Evolutionary conservation across 1,140 invertebrate species (phyloP).

Genomic region (Armadillidium nasatum): DNA sequence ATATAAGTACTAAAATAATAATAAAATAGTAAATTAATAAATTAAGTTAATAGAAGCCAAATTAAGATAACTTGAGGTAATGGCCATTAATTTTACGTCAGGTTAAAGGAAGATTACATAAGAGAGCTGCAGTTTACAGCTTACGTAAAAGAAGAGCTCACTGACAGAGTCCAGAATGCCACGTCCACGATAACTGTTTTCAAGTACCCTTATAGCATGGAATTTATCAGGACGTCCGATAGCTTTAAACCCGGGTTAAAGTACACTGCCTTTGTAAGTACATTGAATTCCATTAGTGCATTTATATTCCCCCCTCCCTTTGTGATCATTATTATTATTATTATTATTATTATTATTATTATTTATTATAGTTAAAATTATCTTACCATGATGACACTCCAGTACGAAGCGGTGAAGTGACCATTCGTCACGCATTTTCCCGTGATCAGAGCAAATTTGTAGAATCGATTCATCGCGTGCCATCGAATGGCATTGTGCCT

Average conservation of each 20-base stretch:
- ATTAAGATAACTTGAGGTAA: no score
- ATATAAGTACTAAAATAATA: no score
- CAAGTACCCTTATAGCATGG: constrained; percentile 74
- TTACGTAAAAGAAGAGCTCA: constrained; percentile 71
- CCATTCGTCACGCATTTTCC: constrained; percentile 62
- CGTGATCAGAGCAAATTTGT: constrained; percentile 62
- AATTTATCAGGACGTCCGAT: constrained; percentile 72
- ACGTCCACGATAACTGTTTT: constrained; percentile 68
- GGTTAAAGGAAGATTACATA: constrained; percentile 67
- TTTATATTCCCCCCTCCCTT: no score
- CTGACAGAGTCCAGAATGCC: constrained; percentile 73
- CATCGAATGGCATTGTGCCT: constrained; percentile 57
- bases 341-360: no score
- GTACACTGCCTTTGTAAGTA: constrained; percentile 71
- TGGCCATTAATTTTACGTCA: constrained; percentile 37
- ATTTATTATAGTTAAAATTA: constrained; percentile 59
- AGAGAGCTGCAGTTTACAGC: constrained; percentile 70
- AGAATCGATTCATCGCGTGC: constrained; percentile 47
- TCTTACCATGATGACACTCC: constrained; percentile 69
- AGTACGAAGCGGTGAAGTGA: constrained; percentile 59
- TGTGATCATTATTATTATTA: background rate
- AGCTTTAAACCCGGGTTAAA: constrained; percentile 82
- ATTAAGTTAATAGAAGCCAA: no score
- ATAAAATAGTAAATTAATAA: no score
- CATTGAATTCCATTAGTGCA: no score